These are phyloP conservation scores for Chaenodraco wilsoni DNA, from an alignment of 2,797 vertebrate species.

Conservation along the genomic window DNA sequence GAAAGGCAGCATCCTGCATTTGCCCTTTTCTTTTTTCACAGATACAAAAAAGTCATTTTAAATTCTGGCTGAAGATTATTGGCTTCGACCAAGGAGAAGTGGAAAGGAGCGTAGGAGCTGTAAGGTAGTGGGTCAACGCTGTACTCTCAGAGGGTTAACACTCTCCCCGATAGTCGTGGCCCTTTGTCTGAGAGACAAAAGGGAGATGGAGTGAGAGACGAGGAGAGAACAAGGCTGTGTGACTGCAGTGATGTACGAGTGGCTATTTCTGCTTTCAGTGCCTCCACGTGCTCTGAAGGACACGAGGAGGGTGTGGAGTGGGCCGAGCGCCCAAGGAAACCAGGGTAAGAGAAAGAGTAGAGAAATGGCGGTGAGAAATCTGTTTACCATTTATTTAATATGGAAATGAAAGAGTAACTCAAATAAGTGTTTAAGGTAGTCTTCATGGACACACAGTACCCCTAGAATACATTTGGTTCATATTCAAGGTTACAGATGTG, in stretches of 20 bases:
- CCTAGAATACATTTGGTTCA: neutral
- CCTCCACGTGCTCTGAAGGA: constrained; percentile 69
- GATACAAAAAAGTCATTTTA: neutral
- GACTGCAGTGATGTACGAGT: constrained; percentile 71
- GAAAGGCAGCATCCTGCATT: neutral
- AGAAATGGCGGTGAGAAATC: constrained; percentile 4
- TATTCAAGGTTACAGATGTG: neutral
- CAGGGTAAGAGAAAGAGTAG: constrained; percentile 5
- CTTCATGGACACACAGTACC: neutral
- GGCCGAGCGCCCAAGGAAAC: constrained; percentile 48
- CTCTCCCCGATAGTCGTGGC: constrained; percentile 26
- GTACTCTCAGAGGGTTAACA: constrained; percentile 40
- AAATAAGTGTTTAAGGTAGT: constrained; percentile 13
- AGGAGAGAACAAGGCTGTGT: constrained; percentile 42
- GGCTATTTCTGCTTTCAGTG: constrained; percentile 72
- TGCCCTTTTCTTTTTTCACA: neutral
- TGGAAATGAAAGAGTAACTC: neutral
- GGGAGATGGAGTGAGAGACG: constrained; percentile 46
- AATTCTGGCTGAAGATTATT: neutral
- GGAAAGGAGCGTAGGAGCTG: constrained; percentile 10
- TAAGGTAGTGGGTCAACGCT: constrained; percentile 35
- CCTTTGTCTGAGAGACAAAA: constrained; percentile 66
- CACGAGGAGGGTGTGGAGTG: constrained; percentile 50
- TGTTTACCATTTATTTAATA: constrained; percentile 24
- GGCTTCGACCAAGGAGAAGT: constrained; percentile 9